phyloP scores from a whole-genome alignment of 2,888 invertebrate genomes.

The Papilio protenor region DNA sequence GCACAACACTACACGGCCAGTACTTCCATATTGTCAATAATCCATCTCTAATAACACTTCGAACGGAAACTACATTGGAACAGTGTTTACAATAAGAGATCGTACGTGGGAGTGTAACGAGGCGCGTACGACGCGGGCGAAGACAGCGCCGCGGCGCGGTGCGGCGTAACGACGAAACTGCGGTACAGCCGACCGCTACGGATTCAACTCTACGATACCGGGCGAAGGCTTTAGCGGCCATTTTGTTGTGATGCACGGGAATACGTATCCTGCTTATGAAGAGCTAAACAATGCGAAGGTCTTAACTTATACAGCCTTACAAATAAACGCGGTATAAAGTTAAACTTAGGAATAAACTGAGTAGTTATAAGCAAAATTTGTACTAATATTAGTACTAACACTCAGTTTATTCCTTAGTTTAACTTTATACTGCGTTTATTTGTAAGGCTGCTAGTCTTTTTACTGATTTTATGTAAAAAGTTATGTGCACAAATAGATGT shows the following conservation, averaged over 20 bases:
- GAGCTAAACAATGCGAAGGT: neutral
- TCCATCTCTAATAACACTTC: conserved; percentile 63
- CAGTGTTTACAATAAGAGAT: conserved; percentile 77
- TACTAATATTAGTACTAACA: too few species aligned
- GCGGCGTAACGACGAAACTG: conserved; percentile 75
- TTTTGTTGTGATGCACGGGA: conserved; percentile 65
- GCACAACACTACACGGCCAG: conserved; percentile 65
- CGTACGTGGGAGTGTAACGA: conserved; percentile 79
- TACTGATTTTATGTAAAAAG: too few species aligned
- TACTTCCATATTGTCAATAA: conserved; percentile 67
- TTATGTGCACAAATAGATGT: too few species aligned
- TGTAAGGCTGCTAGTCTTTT: too few species aligned
- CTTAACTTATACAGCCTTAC: neutral
- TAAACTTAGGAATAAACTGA: too few species aligned
- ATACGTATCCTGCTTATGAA: conserved; percentile 51
- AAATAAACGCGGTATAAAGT: too few species aligned
- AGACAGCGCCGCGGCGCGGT: conserved; percentile 63
- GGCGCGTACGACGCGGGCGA: conserved; percentile 60
- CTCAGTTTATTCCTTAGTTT: too few species aligned
- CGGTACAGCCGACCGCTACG: conserved; percentile 58
- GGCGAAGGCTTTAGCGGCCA: conserved; percentile 67
- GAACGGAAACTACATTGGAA: conserved; percentile 60
- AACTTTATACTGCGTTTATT: too few species aligned
- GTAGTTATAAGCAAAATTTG: too few species aligned
- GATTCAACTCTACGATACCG: conserved; percentile 58